Percentiles rank a stretch among this genome's conserved stretches.
Conservation (phyloP, 1,140 invertebrate species). For the Popillia japonica region DNA sequence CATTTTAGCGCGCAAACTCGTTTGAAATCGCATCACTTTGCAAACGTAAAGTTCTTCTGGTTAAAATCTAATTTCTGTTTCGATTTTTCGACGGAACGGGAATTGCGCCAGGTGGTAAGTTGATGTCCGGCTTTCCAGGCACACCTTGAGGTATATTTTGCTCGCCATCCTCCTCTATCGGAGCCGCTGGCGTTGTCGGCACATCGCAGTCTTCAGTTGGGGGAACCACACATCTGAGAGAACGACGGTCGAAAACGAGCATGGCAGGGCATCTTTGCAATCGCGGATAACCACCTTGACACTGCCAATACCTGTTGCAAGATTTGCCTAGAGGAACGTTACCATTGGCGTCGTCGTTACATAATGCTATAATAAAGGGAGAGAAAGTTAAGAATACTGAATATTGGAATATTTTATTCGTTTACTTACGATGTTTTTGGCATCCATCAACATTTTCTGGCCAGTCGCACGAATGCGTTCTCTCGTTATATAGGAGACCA, state of each 20-base stretch:
- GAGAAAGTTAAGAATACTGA: background rate
- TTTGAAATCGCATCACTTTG: background rate
- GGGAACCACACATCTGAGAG: constrained; percentile 84
- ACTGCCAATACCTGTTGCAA: constrained; percentile 93
- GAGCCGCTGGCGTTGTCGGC: constrained; percentile 75
- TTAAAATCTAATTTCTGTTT: constrained; percentile 51
- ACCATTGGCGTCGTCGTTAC: constrained; percentile 82
- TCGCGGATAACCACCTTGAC: constrained; percentile 90
- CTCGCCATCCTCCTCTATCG: constrained; percentile 63
- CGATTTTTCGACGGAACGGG: constrained; percentile 54
- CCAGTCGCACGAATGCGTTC: constrained; percentile 91
- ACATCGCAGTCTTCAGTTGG: constrained; percentile 88
- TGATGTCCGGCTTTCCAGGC: constrained; percentile 45
- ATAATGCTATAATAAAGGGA: constrained; percentile 71
- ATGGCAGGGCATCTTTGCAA: constrained; percentile 89
- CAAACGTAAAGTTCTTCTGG: background rate
- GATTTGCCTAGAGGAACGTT: constrained; percentile 82
- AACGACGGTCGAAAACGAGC: constrained; percentile 86
- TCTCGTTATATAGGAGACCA: constrained; percentile 89
- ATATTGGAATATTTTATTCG: background rate
- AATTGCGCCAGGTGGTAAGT: constrained; percentile 58
- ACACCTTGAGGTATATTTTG: constrained; percentile 48
- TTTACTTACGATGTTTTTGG: constrained; percentile 89
- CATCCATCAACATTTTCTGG: constrained; percentile 91
- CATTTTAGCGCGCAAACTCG: background rate